Evolutionary conservation across 2,888 invertebrate species (phyloP).

Genomic region (Polydrusus cervinus): DNA sequence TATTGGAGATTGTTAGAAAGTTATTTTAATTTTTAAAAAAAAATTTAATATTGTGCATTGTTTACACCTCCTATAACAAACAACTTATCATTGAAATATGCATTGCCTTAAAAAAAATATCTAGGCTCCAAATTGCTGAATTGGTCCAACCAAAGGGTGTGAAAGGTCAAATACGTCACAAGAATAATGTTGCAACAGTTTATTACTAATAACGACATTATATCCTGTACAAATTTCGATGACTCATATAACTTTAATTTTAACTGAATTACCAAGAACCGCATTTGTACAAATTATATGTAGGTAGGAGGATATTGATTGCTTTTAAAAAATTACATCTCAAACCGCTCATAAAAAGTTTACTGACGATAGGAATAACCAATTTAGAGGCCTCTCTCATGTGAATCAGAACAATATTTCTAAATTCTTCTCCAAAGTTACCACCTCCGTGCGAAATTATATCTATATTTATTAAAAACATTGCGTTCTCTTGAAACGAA

Average conservation of each 20-base stretch:
- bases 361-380: background rate
- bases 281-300: slow-evolving; percentile 7
- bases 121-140: background rate
- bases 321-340: background rate
- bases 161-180: slow-evolving; percentile 19
- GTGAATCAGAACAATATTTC: too few relatives aligned
- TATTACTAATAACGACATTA: slow-evolving; percentile 7
- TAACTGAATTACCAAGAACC: slow-evolving; percentile 14
- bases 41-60: too few relatives aligned
- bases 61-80: too few relatives aligned
- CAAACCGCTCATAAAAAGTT: slow-evolving; percentile 3
- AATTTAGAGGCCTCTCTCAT: background rate
- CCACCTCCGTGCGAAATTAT: too few relatives aligned
- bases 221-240: background rate
- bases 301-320: background rate
- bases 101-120: too few relatives aligned
- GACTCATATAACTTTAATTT: slow-evolving; percentile 11
- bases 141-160: slow-evolving; percentile 5
- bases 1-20: too few relatives aligned
- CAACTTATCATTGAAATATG: too few relatives aligned
- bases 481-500: too few relatives aligned
- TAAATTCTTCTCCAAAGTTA: too few relatives aligned
- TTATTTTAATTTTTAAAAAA: too few relatives aligned
- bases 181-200: slow-evolving; percentile 5
- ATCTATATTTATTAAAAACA: too few relatives aligned